Evolutionary conservation across 2,797 vertebrate species (phyloP).

Genomic region (Linurgus olivaceus): DNA sequence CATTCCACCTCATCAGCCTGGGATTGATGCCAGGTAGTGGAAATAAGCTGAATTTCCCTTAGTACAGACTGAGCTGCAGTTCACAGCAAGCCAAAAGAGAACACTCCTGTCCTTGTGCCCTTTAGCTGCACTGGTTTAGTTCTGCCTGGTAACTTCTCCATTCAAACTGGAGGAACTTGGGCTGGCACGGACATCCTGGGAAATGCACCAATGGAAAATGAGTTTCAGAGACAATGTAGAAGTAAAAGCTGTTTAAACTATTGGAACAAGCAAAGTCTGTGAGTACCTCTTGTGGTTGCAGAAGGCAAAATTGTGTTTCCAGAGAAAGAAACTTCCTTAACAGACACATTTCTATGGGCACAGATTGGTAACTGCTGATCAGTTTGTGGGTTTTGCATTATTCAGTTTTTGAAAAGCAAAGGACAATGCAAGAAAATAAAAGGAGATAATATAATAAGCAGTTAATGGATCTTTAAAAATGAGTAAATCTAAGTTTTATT

Average conservation of each 20-base stretch:
- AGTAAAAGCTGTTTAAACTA: background rate
- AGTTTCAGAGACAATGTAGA: background rate
- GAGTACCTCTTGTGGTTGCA: conserved; percentile 57
- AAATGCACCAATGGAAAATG: background rate
- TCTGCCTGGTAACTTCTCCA: background rate
- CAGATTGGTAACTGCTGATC: background rate
- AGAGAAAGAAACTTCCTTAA: background rate
- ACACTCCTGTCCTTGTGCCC: background rate
- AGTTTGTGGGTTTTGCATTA: background rate
- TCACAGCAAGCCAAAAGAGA: background rate
- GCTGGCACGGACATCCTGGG: background rate
- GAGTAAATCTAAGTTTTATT: background rate
- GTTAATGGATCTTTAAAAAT: background rate
- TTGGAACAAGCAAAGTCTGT: background rate
- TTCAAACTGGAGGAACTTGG: background rate
- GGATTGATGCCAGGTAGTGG: background rate
- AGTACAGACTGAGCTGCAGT: background rate
- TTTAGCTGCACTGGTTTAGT: background rate
- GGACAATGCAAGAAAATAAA: background rate
- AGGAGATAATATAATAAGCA: background rate
- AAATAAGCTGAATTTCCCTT: background rate
- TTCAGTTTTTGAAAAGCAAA: background rate
- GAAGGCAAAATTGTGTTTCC: background rate
- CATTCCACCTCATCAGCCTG: background rate
- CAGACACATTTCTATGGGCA: background rate